Percentiles rank a stretch among this genome's conserved stretches.
phyloP scores from a whole-genome alignment of 2,797 vertebrate genomes.

The Allobates femoralis region DNA sequence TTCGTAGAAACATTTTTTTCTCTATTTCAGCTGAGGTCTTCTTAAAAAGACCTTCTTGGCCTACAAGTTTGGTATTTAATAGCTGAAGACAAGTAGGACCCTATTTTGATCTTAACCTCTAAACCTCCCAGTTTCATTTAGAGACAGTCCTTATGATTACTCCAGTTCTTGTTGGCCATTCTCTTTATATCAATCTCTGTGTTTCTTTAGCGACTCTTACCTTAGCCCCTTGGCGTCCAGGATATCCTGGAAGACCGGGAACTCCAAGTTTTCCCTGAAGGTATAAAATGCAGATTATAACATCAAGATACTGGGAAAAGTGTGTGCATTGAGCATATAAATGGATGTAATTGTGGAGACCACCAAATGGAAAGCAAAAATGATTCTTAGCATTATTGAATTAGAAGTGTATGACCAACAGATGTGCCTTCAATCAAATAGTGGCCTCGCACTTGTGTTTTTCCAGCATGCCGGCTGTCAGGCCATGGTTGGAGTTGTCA shows the following conservation, averaged over 20 bases:
- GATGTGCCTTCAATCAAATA: neutral
- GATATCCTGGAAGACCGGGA: slow-evolving; percentile 91
- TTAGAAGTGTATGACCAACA: neutral
- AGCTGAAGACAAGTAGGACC: neutral
- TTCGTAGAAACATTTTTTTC: neutral
- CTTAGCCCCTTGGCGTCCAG: slow-evolving; percentile 90
- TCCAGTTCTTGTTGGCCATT: neutral
- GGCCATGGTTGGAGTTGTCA: neutral
- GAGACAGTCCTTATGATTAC: neutral
- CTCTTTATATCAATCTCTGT: neutral
- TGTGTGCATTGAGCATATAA: no score
- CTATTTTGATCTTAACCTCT: no score
- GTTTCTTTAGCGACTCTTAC: slow-evolving; percentile 71
- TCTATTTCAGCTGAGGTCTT: neutral
- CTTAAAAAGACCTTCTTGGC: neutral
- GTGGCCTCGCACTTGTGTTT: neutral
- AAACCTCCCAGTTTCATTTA: neutral
- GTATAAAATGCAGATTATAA: slow-evolving; percentile 21
- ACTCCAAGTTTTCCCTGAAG: slow-evolving; percentile 89
- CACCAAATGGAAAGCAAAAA: neutral
- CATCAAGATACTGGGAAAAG: neutral
- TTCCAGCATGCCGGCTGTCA: neutral
- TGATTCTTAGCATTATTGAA: neutral
- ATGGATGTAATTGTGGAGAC: neutral
- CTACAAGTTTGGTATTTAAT: neutral